A percentile compares a stretch with the other conserved stretches of the same genome.
phyloP scores from a whole-genome alignment of 2,888 invertebrate species.

The Apoderus coryli region DNA sequence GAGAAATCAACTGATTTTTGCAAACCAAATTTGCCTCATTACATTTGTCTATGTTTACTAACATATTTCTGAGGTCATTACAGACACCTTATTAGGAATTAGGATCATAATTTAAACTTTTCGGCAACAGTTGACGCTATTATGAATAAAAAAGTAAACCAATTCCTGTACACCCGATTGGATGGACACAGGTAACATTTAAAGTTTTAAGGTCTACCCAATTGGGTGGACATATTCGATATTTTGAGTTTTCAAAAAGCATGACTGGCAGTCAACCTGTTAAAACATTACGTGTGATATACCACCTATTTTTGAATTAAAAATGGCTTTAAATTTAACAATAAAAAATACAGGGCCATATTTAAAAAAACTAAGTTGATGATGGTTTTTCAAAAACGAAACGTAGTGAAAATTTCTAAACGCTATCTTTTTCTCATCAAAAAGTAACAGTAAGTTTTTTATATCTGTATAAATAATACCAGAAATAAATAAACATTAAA shows the following conservation, averaged over 20 bases:
- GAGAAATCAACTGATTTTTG: slow-evolving; percentile 3
- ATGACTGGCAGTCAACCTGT: slow-evolving; percentile 2
- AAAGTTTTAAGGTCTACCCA: slow-evolving; percentile 5
- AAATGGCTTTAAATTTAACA: too few relatives aligned
- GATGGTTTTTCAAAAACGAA: too few relatives aligned
- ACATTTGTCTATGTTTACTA: too few relatives aligned
- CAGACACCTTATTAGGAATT: slow-evolving; percentile 1
- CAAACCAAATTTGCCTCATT: background rate
- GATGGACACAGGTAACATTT: slow-evolving; percentile 2
- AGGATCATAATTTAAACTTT: slow-evolving; percentile 3
- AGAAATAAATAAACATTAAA: too few relatives aligned
- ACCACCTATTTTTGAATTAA: too few relatives aligned
- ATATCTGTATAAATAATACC: too few relatives aligned
- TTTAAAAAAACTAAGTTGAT: too few relatives aligned
- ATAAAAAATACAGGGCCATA: too few relatives aligned
- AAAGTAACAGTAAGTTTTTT: too few relatives aligned
- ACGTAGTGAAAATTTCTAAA: too few relatives aligned
- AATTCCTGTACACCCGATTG: slow-evolving; percentile 4
- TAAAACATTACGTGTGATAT: too few relatives aligned
- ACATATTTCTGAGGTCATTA: slow-evolving; percentile 1
- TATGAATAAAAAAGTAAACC: slow-evolving; percentile 4
- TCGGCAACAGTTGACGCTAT: background rate
- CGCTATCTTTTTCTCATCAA: too few relatives aligned
- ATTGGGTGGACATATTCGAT: slow-evolving; percentile 4
- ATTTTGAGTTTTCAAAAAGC: slow-evolving; percentile 5